Percentiles rank a stretch among this genome's conserved stretches.
phyloP scores from a whole-genome alignment of 2,797 vertebrate genomes.

The Aplochiton taeniatus region DNA sequence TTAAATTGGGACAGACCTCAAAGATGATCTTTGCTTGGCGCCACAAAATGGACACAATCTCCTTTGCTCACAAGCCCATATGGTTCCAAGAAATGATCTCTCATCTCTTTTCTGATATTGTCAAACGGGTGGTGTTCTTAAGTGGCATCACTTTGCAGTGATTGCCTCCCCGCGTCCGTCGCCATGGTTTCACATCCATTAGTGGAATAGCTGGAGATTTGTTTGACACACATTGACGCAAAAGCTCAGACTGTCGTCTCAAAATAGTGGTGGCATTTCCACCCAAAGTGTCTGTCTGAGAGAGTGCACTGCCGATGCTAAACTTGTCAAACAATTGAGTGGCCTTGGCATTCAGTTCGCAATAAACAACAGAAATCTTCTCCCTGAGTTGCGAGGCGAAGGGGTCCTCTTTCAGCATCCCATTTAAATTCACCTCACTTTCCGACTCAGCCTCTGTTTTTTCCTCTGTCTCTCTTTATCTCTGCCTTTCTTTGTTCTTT shows the following conservation, averaged over 20 bases:
- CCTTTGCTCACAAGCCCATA: slow-evolving; percentile 25
- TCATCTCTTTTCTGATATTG: slow-evolving; percentile 39
- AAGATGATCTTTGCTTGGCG: too few species aligned
- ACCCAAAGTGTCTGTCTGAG: slow-evolving; percentile 55
- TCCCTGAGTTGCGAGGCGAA: slow-evolving; percentile 11
- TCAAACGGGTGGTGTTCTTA: slow-evolving; percentile 66
- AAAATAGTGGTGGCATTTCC: slow-evolving; percentile 58
- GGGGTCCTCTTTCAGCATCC: background rate
- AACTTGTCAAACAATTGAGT: slow-evolving; percentile 60
- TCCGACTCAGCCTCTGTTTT: background rate
- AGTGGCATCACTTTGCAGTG: slow-evolving; percentile 64
- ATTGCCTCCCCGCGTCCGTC: slow-evolving; percentile 58
- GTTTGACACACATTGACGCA: slow-evolving; percentile 72
- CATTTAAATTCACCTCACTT: background rate
- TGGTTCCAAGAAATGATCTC: slow-evolving; percentile 42
- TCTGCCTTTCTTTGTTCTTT: slow-evolving; percentile 30
- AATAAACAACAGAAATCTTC: slow-evolving; percentile 24
- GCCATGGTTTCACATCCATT: slow-evolving; percentile 75
- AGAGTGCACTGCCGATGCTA: slow-evolving; percentile 41
- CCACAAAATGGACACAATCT: background rate
- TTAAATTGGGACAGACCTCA: slow-evolving; percentile 8
- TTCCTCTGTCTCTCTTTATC: slow-evolving; percentile 3
- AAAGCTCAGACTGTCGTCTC: slow-evolving; percentile 67
- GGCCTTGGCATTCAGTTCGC: slow-evolving; percentile 46
- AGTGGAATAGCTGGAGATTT: slow-evolving; percentile 63